phyloP scores from a whole-genome alignment of 2,888 invertebrate genomes.

The Alloscopus bannaensis region DNA sequence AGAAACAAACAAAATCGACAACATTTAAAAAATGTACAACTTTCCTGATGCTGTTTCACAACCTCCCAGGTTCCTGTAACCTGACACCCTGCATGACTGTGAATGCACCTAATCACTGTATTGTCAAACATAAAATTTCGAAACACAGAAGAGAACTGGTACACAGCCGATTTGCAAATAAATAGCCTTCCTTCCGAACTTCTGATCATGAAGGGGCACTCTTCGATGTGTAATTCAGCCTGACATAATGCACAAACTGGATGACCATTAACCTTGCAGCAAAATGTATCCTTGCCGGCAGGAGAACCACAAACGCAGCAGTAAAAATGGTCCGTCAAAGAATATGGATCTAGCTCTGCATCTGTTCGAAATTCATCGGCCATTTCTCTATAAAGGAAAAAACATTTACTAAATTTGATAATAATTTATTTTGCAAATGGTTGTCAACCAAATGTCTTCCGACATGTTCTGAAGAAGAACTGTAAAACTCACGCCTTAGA shows the following conservation, averaged over 20 bases:
- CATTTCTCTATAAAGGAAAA: background rate
- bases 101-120: background rate
- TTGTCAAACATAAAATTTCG: constrained; percentile 21
- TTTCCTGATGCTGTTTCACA: background rate
- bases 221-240: background rate
- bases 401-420: too few species aligned
- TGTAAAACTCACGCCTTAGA: too few species aligned
- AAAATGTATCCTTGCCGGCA: constrained; percentile 15
- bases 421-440: background rate
- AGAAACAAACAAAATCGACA: too few species aligned
- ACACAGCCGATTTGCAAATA: background rate
- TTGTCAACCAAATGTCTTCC: too few species aligned
- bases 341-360: background rate
- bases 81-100: background rate
- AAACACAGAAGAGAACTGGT: constrained; percentile 5
- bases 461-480: too few species aligned
- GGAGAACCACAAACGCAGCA: constrained; percentile 26
- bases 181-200: background rate
- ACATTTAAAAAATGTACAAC: constrained; percentile 5
- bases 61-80: constrained; percentile 9
- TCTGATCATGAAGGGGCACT: background rate
- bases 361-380: constrained; percentile 12
- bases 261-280: constrained; percentile 8
- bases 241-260: background rate
- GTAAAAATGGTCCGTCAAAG: background rate